A percentile compares a stretch with the other conserved stretches of the same genome.
Conservation (phyloP, 2,113 vertebrate species). For the Panthera tigris region DNA sequence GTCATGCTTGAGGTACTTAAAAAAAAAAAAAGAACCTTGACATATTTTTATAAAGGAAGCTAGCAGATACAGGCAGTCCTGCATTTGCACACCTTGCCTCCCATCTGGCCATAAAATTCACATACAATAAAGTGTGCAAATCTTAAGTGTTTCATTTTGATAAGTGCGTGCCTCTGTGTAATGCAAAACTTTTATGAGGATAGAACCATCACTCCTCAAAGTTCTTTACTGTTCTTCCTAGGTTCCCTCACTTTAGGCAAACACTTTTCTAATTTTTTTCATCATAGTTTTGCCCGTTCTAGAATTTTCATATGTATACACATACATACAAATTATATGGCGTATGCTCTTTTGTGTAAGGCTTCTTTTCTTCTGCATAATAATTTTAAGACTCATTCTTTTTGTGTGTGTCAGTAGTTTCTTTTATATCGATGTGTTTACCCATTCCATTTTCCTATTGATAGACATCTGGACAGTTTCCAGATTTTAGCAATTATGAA, state of each 20-base stretch:
- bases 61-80: neutral
- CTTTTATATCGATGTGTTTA: neutral
- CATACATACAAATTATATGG: neutral
- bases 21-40: neutral
- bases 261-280: neutral
- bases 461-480: neutral
- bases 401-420: neutral
- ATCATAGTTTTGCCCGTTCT: neutral
- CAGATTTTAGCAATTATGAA: neutral
- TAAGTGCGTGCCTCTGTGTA: neutral
- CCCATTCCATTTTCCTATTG: neutral
- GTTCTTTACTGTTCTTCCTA: neutral
- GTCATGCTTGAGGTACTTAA: neutral
- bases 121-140: neutral
- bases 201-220: neutral
- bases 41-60: neutral
- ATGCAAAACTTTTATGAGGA: neutral
- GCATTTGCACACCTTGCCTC: neutral
- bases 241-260: neutral
- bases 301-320: neutral
- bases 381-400: neutral
- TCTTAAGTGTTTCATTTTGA: neutral
- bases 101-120: neutral
- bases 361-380: neutral
- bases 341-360: neutral